Base-by-base conservation (phyloP, 2,888 invertebrate genomes). In the Lutraria lutraria region DNA sequence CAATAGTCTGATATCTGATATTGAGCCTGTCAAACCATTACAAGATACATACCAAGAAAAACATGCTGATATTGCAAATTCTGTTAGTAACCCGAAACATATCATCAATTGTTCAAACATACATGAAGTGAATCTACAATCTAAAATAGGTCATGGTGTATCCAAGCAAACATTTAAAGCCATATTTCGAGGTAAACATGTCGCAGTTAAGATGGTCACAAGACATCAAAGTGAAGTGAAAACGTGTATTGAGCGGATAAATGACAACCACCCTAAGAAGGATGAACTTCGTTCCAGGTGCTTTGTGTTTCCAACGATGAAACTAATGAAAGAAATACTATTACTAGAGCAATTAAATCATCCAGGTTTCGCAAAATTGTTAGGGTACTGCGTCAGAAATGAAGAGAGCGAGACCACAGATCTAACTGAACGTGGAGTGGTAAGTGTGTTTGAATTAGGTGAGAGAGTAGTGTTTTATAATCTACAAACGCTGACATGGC, bases 201-300 rank as follows among this genome's bases (percentile, higher is more conserved):
- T 96, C 0, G 96, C 95, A 8, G 95, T 96, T 15, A 96, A 96
- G 88, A 96, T 96, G 96, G 96, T 96, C 8, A 96, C 96, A 3
- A 91, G 95, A 19, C 95, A 96, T 87, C 94, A 95, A 76, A 94
- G 94, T 80, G 95, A 96, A 88, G 96, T 96, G 15, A 92, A 94
- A 83, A 89, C 89, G 8, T 96, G 96, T 91, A 91, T 96, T 25
- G 94, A 95, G 34, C 89, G 93, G 29, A 84, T 94, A 8, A 89
- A 90, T 43, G 82, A 76, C 4, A 87, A 85, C 83, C 89, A 92
- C 72, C 84, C 87, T n/a, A 79, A 85, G 34, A 83, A 89, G 80
- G 84, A 87, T 31, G 79, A 90, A 56, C 84, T 86, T 60, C 82
- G 92, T 25, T 92, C 94, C 2, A 88, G 93, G 53, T 96, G 96